Evolutionary conservation across 2,888 invertebrate genomes (phyloP), one percentile per base, ranked within the genome.

Genomic region (Lithophane ornitopus): DNA sequence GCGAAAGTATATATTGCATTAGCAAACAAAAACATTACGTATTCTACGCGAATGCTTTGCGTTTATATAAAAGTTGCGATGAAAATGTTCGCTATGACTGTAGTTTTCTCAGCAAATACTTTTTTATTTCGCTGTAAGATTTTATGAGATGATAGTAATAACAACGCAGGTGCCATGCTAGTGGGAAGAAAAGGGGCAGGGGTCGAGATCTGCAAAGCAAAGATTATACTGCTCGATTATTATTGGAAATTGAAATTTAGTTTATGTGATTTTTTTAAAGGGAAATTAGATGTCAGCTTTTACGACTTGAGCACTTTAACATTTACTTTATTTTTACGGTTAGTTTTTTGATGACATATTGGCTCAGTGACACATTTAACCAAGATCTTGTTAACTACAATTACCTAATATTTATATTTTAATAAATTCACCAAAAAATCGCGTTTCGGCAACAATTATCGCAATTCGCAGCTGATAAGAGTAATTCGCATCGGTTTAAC

Each of bases 401-500:
- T 39, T 14, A 11, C 34, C 7, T 39, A 14, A 26, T 58, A 56
- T 28, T n/a, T 28, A 16, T 14, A 3, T 34, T 56, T 56, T 26
- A 12, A 9, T 19, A n/a, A 61, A 28, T 28, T 41, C 39, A 44
- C 12, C 28, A 19, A 6, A 39, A 22, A 26, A 16, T 77, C 76
- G 61, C 78, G 11, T 54, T 58, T 22, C 1, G 14, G 14, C 26
- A 34, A 26, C 14, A 39, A 58, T 58, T 46, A 34, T 0, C 22
- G 26, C 19, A 54, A 3, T 70, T 28, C 11, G 65, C 77, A 76
- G 9, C 2, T 46, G 2, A 14, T 59, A 46, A 46, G 2, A 39
- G 28, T 62, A 26, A 41, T 56, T 77, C 56, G 77, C 77, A 70
- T 71, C 7, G 16, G 46, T 39, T 78, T 69, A 41, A 41, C 16